Percentiles rank a stretch among this genome's conserved stretches.
Evolutionary conservation across 2,113 vertebrate species (phyloP).

Genomic region (Pomatostomus ruficeps): DNA sequence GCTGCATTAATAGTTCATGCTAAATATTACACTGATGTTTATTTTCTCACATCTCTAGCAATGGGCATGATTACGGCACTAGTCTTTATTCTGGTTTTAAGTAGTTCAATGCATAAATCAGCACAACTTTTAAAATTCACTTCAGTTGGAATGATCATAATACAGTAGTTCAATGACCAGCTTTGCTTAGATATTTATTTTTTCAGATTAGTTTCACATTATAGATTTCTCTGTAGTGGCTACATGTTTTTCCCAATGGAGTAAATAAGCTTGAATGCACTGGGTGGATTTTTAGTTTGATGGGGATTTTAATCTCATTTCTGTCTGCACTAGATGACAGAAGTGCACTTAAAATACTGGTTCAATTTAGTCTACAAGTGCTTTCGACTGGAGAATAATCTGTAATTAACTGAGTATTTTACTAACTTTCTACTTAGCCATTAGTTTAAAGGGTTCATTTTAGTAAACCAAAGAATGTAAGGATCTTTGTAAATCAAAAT

Average conservation of each 20-base stretch:
- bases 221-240: neutral
- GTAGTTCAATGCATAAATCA: neutral
- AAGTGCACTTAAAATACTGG: neutral
- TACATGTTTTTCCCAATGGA: neutral
- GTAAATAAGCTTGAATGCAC: neutral
- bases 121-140: neutral
- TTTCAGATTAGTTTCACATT: neutral
- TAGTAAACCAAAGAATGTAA: neutral
- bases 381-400: neutral
- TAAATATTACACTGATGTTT: neutral
- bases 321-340: neutral
- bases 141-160: neutral
- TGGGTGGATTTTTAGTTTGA: neutral
- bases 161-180: neutral
- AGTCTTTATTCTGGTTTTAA: neutral
- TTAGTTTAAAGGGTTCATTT: neutral
- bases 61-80: neutral
- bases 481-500: neutral
- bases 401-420: neutral
- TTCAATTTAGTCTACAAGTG: neutral
- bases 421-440: neutral
- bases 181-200: neutral
- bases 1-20: neutral
- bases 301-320: neutral
- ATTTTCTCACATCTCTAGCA: neutral